These are phyloP conservation scores for Macrosteles quadrilineatus DNA, from an alignment of 1,140 invertebrate genomes.

Conservation along the genomic window DNA sequence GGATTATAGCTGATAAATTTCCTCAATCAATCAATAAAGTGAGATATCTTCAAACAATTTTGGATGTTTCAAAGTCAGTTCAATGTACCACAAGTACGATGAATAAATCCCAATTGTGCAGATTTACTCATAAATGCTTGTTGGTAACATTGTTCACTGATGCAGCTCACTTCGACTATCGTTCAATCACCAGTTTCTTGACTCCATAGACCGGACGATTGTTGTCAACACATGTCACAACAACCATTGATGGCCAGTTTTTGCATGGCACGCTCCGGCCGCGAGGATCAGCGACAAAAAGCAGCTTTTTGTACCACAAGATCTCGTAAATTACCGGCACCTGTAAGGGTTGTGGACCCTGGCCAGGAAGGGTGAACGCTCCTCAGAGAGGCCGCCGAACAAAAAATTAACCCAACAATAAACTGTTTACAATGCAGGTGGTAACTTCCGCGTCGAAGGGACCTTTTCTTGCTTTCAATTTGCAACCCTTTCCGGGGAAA, in stretches of 20 bases:
- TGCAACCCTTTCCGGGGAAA: conserved; percentile 22
- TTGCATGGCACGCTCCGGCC: conserved; percentile 3
- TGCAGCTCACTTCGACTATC: too few relatives aligned
- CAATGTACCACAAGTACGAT: too few relatives aligned
- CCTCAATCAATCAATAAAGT: too few relatives aligned
- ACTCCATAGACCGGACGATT: too few relatives aligned
- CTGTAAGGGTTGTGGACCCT: neutral
- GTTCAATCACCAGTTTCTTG: too few relatives aligned
- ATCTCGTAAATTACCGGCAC: conserved; percentile 16
- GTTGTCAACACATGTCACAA: too few relatives aligned
- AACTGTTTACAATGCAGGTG: conserved; percentile 25
- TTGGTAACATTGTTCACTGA: too few relatives aligned
- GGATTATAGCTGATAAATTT: too few relatives aligned
- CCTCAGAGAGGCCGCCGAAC: neutral
- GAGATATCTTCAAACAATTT: too few relatives aligned
- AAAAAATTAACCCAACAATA: conserved; percentile 22
- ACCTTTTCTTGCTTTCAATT: conserved; percentile 23
- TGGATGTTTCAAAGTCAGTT: too few relatives aligned
- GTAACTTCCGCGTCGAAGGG: conserved; percentile 19
- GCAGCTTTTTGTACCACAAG: neutral
- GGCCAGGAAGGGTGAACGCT: conserved; percentile 4
- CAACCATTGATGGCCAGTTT: neutral
- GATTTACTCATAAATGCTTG: too few relatives aligned
- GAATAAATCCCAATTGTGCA: too few relatives aligned
- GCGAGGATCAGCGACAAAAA: neutral